A percentile compares a stretch with the other conserved stretches of the same genome.
phyloP scores from a whole-genome alignment of 2,113 vertebrate species.

The Ahaetulla prasina region DNA sequence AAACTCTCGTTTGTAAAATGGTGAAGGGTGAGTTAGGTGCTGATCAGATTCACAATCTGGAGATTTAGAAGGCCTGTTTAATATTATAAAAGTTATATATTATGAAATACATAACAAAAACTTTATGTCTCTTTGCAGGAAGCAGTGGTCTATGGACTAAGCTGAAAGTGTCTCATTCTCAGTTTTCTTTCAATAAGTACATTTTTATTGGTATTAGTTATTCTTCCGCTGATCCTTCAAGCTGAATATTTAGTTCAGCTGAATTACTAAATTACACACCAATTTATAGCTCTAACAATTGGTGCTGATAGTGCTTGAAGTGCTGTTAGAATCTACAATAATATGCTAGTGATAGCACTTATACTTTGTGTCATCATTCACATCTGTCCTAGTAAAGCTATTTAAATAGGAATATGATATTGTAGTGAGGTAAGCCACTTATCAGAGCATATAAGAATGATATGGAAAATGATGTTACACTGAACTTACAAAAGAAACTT shows the following conservation, averaged over 20 bases:
- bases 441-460: background rate
- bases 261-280: conserved; percentile 6
- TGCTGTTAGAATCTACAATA: background rate
- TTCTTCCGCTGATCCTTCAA: background rate
- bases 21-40: background rate
- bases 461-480: too few relatives aligned
- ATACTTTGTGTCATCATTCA: conserved; percentile 15
- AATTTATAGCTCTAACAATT: background rate
- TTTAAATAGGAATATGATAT: background rate
- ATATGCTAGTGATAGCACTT: conserved; percentile 21
- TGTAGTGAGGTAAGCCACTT: background rate
- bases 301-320: background rate
- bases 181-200: conserved; percentile 8
- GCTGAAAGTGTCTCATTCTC: background rate
- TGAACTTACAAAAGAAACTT: too few relatives aligned
- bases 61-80: background rate
- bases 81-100: background rate
- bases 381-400: background rate
- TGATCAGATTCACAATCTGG: background rate
- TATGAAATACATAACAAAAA: background rate
- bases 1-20: background rate
- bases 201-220: background rate
- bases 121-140: background rate
- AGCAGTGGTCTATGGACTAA: background rate
- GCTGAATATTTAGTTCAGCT: rapidly evolving